A percentile compares a stretch with the other conserved stretches of the same genome.
These are phyloP conservation scores for Saguinus imperator DNA, from an alignment of 2,113 vertebrate species.

Conservation along the genomic window DNA sequence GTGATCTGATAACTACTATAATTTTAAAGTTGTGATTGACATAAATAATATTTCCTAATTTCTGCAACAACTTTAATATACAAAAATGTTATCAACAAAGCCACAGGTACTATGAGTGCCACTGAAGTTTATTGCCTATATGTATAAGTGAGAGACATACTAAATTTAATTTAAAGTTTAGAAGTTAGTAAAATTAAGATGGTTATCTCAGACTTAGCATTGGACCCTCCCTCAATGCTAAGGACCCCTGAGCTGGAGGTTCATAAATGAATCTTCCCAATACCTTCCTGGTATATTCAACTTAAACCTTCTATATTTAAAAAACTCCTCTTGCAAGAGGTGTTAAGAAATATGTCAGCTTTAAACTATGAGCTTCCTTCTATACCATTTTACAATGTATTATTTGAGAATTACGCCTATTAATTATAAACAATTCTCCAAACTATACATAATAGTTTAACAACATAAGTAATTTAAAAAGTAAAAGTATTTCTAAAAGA, in stretches of 20 bases:
- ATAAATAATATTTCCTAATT: background rate
- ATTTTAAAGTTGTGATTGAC: background rate
- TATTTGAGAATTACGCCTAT: background rate
- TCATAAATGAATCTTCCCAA: background rate
- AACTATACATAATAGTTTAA: background rate
- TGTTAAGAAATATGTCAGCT: background rate
- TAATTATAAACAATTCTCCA: constrained; percentile 2
- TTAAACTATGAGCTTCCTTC: background rate
- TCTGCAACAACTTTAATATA: background rate
- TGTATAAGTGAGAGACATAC: background rate
- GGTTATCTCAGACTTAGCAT: background rate
- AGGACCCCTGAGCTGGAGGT: background rate
- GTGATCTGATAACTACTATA: background rate
- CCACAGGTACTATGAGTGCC: background rate
- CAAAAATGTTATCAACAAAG: background rate
- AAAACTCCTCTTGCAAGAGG: background rate
- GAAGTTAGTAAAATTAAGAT: background rate
- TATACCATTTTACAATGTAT: background rate
- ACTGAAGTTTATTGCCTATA: background rate
- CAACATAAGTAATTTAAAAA: background rate
- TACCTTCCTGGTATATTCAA: background rate
- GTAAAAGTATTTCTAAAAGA: background rate
- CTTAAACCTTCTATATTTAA: background rate
- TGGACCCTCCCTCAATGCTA: background rate
- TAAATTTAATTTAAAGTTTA: background rate